phyloP scores from a whole-genome alignment of 2,113 vertebrate genomes.

The Forbesichthys papilliferus region DNA sequence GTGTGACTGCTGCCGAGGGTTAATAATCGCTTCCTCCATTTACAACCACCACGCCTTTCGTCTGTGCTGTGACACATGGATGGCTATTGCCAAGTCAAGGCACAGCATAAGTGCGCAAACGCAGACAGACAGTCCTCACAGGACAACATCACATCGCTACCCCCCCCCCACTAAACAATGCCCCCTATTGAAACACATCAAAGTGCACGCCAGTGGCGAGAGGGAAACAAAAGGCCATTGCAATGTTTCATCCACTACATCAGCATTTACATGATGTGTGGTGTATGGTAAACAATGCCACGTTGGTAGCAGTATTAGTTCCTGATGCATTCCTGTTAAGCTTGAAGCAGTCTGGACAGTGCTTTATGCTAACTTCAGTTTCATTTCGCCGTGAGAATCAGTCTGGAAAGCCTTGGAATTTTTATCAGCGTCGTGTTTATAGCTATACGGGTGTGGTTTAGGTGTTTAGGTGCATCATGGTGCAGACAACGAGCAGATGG shows the following conservation, averaged over 20 bases:
- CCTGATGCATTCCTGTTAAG: no score
- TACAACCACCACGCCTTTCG: slow-evolving; percentile 70
- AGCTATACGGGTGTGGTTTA: no score
- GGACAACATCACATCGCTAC: slow-evolving; percentile 28
- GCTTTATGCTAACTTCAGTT: no score
- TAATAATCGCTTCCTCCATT: slow-evolving; percentile 61
- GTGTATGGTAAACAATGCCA: no score
- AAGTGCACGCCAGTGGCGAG: slow-evolving; percentile 19
- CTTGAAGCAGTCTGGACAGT: no score
- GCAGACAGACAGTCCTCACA: slow-evolving; percentile 43
- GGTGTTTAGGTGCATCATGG: no score
- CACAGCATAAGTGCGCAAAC: slow-evolving; percentile 50
- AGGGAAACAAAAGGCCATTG: neutral
- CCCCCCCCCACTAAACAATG: slow-evolving; percentile 49
- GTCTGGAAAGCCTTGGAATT: no score
- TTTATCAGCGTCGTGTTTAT: no score
- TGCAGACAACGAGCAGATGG: no score
- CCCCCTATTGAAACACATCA: slow-evolving; percentile 53
- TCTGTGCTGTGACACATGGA: slow-evolving; percentile 47
- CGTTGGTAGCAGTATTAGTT: no score
- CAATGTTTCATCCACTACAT: neutral
- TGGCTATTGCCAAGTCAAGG: slow-evolving; percentile 48
- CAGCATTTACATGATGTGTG: no score
- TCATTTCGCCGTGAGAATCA: no score
- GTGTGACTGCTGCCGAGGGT: slow-evolving; percentile 50